Evolutionary conservation across 2,888 invertebrate genomes (phyloP).

Genomic region (Lasioglossum calceatum): DNA sequence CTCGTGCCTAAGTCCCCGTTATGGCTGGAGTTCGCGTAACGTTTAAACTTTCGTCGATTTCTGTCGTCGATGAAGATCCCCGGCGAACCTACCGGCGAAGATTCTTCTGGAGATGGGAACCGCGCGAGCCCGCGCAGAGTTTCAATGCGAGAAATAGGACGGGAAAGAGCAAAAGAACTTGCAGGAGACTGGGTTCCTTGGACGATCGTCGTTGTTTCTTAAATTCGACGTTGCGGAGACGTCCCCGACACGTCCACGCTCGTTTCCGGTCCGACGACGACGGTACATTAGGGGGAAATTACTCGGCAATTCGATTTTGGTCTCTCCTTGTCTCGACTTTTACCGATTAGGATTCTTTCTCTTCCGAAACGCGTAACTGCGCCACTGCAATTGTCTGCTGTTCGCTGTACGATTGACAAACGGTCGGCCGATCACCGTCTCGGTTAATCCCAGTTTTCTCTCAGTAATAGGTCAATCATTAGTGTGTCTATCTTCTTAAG

Average conservation of each 20-base stretch:
- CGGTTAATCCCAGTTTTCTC: too few relatives aligned
- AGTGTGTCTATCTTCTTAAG: too few relatives aligned
- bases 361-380: neutral
- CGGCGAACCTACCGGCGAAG: neutral
- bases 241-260: constrained; percentile 39
- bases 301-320: constrained; percentile 75
- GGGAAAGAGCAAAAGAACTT: neutral
- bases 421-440: too few relatives aligned
- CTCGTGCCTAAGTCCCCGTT: neutral
- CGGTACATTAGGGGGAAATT: constrained; percentile 77
- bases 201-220: neutral
- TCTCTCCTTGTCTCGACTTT: constrained; percentile 57
- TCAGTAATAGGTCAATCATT: too few relatives aligned
- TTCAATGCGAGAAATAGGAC: neutral
- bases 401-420: too few relatives aligned
- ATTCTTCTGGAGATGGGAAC: neutral
- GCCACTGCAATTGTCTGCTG: neutral
- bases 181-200: neutral
- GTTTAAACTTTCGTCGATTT: neutral
- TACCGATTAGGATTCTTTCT: neutral
- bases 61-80: neutral
- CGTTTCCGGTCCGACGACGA: constrained; percentile 64
- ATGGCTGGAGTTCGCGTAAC: neutral
- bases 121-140: neutral
- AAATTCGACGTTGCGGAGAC: constrained; percentile 31